Percentiles rank a stretch among this genome's conserved stretches.
Conservation (phyloP, 2,888 invertebrate genomes). For the Subacronicta megacephala region DNA sequence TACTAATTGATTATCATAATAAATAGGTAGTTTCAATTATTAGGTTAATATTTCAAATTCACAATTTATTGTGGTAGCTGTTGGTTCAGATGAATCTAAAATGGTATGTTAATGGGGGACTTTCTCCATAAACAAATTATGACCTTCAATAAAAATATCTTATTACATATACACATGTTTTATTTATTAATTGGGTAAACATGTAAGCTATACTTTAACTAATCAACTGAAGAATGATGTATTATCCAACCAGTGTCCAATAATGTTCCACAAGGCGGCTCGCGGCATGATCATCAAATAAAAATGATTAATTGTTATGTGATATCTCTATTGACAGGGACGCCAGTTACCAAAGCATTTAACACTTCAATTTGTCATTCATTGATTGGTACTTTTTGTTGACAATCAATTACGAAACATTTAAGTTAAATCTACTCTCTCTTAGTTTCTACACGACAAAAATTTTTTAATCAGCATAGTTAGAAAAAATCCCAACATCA, state of each 20-base stretch:
- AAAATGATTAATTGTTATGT: slow-evolving; percentile 45
- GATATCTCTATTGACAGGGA: slow-evolving; percentile 43
- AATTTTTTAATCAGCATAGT: slow-evolving; percentile 42
- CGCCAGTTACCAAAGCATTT: slow-evolving; percentile 43
- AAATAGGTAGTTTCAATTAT: too few relatives aligned
- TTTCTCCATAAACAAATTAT: slow-evolving; percentile 12
- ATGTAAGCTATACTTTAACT: slow-evolving; percentile 2
- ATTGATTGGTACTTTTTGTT: slow-evolving; percentile 49
- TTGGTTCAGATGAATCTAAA: too few relatives aligned
- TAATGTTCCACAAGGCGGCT: slow-evolving; percentile 2
- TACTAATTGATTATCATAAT: too few relatives aligned
- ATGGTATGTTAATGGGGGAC: slow-evolving; percentile 10
- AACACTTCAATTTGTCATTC: slow-evolving; percentile 52
- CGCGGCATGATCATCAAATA: slow-evolving; percentile 24
- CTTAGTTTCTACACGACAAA: slow-evolving; percentile 56
- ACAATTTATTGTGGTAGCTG: too few relatives aligned
- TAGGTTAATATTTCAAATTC: too few relatives aligned
- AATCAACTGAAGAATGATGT: slow-evolving; percentile 1
- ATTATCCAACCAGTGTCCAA: slow-evolving; percentile 6
- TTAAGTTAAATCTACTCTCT: slow-evolving; percentile 59
- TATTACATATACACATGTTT: slow-evolving; percentile 8
- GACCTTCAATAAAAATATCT: slow-evolving; percentile 16
- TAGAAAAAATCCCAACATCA: too few relatives aligned
- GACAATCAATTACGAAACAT: slow-evolving; percentile 51
- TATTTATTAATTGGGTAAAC: slow-evolving; percentile 15